Conservation (phyloP, 2,113 vertebrate species). For the Bubo scandiacus region DNA sequence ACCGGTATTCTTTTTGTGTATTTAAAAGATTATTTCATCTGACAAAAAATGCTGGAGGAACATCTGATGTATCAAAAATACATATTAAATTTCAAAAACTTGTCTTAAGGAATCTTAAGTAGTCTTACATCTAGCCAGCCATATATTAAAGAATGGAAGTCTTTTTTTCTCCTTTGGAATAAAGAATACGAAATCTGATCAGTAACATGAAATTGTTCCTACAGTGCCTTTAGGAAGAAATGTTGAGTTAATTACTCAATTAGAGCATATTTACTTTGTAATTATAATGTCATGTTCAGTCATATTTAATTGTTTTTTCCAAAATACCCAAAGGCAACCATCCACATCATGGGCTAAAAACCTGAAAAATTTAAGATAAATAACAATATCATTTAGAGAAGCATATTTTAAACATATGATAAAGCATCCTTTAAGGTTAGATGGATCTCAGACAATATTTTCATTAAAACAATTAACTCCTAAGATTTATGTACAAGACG, state of each 20-base stretch:
- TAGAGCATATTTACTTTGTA: slow-evolving; percentile 64
- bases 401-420: not conserved
- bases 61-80: not conserved
- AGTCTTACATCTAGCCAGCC: not conserved
- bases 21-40: not conserved
- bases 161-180: not conserved
- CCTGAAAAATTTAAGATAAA: not conserved
- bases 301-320: slow-evolving; percentile 63
- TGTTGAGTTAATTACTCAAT: slow-evolving; percentile 67
- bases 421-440: not conserved
- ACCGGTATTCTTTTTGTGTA: not conserved
- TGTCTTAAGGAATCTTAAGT: not conserved
- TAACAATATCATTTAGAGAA: not conserved
- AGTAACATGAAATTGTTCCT: slow-evolving; percentile 16
- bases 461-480: not conserved
- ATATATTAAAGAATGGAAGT: not conserved
- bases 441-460: not conserved
- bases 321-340: slow-evolving; percentile 53
- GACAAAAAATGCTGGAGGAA: not conserved
- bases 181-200: slow-evolving; percentile 54
- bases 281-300: slow-evolving; percentile 63
- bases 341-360: not conserved
- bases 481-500: not conserved
- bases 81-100: not conserved
- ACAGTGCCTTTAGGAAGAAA: slow-evolving; percentile 60